These are phyloP conservation scores for Spheniscus humboldti DNA, from an alignment of 2,797 vertebrate species.

Conservation along the genomic window DNA sequence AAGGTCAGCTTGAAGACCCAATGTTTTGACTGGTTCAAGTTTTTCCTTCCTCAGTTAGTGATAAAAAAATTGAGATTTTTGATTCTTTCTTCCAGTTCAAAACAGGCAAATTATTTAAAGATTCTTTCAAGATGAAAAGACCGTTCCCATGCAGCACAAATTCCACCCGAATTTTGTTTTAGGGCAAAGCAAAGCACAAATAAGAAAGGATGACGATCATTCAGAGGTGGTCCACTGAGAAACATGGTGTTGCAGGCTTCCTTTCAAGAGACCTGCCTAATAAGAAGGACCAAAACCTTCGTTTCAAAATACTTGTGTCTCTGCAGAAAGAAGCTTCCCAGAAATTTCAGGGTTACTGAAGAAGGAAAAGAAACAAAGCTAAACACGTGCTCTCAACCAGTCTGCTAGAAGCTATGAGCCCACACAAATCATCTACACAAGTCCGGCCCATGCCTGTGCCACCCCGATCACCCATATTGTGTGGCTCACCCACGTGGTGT, in stretches of 20 bases:
- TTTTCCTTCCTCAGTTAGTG: not conserved
- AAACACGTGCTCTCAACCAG: not conserved
- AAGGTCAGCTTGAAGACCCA: constrained; percentile 32
- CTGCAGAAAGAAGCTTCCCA: not conserved
- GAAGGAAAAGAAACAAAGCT: not conserved
- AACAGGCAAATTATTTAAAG: not conserved
- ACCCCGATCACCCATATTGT: no score
- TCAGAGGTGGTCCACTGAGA: not conserved
- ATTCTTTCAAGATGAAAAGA: not conserved
- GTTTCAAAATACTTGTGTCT: not conserved
- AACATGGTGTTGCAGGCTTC: not conserved
- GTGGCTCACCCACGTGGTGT: not conserved
- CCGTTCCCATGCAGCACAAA: not conserved
- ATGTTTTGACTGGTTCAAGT: not conserved
- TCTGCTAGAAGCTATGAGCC: not conserved
- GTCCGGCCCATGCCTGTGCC: no score
- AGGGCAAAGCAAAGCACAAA: not conserved
- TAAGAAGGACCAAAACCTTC: not conserved
- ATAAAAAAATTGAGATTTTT: not conserved
- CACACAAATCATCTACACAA: not conserved
- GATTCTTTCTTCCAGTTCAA: not conserved
- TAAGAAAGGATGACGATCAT: not conserved
- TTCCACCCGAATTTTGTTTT: not conserved
- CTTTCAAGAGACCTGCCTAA: not conserved
- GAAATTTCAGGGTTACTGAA: not conserved